These are phyloP conservation scores for Halichondria panicea DNA, from an alignment of 37 sponge, comb jelly and placozoan genomes.

Conservation along the genomic window DNA sequence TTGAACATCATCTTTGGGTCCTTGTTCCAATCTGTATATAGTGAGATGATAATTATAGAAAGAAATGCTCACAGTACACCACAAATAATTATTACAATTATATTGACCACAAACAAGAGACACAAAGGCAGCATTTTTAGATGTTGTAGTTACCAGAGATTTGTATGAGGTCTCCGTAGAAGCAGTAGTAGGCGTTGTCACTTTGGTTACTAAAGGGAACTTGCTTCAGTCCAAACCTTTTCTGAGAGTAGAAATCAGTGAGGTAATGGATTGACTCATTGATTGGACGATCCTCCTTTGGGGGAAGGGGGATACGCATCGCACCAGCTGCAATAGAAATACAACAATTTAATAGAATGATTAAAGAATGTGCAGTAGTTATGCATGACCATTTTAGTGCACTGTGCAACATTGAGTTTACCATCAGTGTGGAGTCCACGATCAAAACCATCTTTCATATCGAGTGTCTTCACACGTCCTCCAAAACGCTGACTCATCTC, in stretches of 20 bases:
- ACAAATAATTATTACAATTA: no score
- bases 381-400: no score
- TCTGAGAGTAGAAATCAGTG: constrained; percentile 31
- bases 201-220: not conserved
- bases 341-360: no score
- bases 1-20: not conserved
- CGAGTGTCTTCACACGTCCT: constrained; percentile 52
- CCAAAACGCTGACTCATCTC: constrained; percentile 56
- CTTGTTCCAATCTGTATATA: constrained; percentile 32
- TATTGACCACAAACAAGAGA: not conserved
- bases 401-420: no score
- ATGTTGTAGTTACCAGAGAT: no score
- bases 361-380: no score
- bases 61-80: no score
- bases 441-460: constrained; percentile 22
- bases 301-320: no score
- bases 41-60: not conserved
- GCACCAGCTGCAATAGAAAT: no score
- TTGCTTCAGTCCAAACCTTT: constrained; percentile 2
- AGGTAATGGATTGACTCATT: constrained; percentile 14
- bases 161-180: no score
- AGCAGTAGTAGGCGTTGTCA: not conserved
- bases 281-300: not conserved
- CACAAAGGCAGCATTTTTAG: no score
- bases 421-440: constrained; percentile 45